phyloP scores from a whole-genome alignment of 2,113 vertebrate species.

The Quiscalus mexicanus region DNA sequence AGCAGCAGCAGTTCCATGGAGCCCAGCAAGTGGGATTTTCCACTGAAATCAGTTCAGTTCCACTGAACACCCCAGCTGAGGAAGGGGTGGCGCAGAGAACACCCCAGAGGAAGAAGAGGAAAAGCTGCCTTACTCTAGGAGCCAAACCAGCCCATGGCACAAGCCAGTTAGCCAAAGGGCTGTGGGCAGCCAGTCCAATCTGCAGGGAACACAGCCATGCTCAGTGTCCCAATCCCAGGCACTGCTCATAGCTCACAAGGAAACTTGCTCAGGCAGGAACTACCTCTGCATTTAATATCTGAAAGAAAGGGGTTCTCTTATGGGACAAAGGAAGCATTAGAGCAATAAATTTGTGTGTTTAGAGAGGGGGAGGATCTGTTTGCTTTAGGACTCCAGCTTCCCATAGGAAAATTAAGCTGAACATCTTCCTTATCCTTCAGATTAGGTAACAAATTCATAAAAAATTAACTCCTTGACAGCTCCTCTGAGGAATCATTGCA shows the following conservation, averaged over 20 bases:
- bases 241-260: not conserved
- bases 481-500: not conserved
- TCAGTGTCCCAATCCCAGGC: not conserved
- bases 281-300: not conserved
- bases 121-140: not conserved
- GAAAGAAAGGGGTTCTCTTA: not conserved
- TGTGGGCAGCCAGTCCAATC: not conserved
- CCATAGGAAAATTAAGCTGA: not conserved
- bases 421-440: not conserved
- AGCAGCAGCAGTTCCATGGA: not conserved
- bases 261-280: not conserved
- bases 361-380: not conserved
- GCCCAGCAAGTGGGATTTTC: not conserved
- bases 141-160: not conserved
- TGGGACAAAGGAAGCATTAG: not conserved
- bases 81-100: not conserved
- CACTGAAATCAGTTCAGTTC: not conserved
- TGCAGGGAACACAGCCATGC: not conserved
- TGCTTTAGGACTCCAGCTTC: not conserved
- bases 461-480: not conserved
- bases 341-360: not conserved
- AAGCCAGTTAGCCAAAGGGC: not conserved
- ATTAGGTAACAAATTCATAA: not conserved
- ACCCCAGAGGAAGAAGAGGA: not conserved
- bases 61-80: not conserved